Conservation (phyloP, 2,797 vertebrate species). For the Aeoliscus strigatus region DNA sequence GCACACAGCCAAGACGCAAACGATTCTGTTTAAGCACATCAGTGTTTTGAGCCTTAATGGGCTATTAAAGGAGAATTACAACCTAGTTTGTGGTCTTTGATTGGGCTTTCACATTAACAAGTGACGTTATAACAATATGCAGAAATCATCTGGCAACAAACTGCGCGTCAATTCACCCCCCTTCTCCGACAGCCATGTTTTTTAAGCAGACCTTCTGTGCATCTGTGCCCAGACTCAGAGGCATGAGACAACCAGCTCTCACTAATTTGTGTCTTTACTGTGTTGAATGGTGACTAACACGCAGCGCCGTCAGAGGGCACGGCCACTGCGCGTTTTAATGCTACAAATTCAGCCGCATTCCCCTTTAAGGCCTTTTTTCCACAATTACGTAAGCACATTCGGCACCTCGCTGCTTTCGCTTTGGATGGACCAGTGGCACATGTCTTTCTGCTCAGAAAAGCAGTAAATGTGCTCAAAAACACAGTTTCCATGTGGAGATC, state of each 20-base stretch:
- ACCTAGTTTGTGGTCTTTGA: conserved; percentile 17
- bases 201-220: conserved; percentile 17
- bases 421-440: conserved; percentile 36
- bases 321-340: conserved; percentile 34
- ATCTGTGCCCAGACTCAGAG: conserved; percentile 37
- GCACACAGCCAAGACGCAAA: conserved; percentile 8
- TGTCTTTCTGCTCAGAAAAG: conserved; percentile 48
- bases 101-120: conserved; percentile 16
- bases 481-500: conserved; percentile 13
- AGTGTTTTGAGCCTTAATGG: conserved; percentile 15
- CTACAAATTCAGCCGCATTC: conserved; percentile 23
- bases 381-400: conserved; percentile 42
- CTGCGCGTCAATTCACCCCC: conserved; percentile 9
- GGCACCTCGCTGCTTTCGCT: conserved; percentile 45
- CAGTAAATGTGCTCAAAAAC: conserved; percentile 36
- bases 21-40: conserved; percentile 12
- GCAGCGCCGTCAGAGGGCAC: conserved; percentile 31
- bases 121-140: conserved; percentile 2
- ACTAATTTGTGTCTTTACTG: conserved; percentile 37
- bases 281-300: conserved; percentile 42
- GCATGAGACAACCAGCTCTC: conserved; percentile 28
- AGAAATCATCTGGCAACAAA: conserved; percentile 4
- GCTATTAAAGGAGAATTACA: conserved; percentile 28
- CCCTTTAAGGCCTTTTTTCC: conserved; percentile 33
- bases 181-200: conserved; percentile 6